phyloP scores from a whole-genome alignment of 2,113 vertebrate species.

The Phalacrocorax carbo region DNA sequence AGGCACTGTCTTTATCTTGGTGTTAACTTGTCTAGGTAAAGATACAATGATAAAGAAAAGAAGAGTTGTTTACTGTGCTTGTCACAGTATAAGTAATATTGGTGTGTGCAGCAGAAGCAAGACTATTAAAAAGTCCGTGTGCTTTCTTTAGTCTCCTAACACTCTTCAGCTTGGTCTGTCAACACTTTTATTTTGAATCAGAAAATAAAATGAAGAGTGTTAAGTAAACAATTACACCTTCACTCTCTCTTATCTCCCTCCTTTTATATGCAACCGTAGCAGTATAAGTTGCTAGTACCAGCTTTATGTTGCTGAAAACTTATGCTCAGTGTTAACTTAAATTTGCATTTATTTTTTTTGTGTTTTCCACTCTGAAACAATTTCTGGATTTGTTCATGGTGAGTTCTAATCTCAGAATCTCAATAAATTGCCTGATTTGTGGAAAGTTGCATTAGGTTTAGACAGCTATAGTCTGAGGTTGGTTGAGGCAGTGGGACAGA shows the following conservation, averaged over 20 bases:
- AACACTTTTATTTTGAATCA: neutral
- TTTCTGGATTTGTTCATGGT: neutral
- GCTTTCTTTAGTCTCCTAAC: neutral
- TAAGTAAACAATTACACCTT: neutral
- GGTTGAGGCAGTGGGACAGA: neutral
- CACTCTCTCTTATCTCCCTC: neutral
- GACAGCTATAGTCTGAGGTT: neutral
- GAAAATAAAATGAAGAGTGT: neutral
- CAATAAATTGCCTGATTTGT: neutral
- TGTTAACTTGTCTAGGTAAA: neutral
- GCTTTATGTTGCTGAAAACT: neutral
- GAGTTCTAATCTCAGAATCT: neutral
- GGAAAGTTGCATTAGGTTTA: neutral
- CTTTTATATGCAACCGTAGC: neutral
- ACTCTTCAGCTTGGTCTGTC: neutral
- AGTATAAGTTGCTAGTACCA: neutral
- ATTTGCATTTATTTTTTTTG: neutral
- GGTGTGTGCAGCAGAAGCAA: neutral
- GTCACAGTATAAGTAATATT: neutral
- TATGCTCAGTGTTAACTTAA: neutral
- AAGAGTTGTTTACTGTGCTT: neutral
- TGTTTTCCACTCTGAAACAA: neutral
- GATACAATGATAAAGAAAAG: neutral
- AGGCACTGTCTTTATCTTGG: neutral
- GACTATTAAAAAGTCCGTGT: neutral